A percentile compares a stretch with the other conserved stretches of the same genome.
Evolutionary conservation across 2,888 invertebrate species (phyloP).

Genomic region (Pycnomerus fuliginosus): DNA sequence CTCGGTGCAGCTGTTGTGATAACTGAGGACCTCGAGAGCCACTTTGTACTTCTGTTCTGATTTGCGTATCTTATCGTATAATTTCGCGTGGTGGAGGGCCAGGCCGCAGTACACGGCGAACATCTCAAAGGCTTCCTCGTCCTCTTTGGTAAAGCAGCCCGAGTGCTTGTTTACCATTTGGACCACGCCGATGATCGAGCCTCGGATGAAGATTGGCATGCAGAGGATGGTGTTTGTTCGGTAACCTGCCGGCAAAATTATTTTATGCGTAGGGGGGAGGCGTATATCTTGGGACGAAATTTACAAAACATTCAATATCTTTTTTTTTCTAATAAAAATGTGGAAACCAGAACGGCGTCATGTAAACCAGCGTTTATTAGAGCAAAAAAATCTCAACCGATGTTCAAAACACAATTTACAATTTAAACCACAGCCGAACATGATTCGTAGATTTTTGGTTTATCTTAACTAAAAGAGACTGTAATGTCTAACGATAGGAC

Average conservation of each 20-base stretch:
- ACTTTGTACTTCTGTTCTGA: constrained; percentile 83
- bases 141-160: constrained; percentile 62
- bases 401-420: too few species aligned
- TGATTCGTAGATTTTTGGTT: too few species aligned
- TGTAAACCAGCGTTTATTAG: too few species aligned
- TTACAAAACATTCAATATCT: too few species aligned
- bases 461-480: too few species aligned
- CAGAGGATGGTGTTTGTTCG: constrained; percentile 76
- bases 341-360: too few species aligned
- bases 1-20: constrained; percentile 77
- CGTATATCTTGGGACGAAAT: too few species aligned
- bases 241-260: constrained; percentile 53
- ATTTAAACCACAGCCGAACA: too few species aligned
- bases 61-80: constrained; percentile 78
- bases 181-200: constrained; percentile 78
- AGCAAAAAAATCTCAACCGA: too few species aligned
- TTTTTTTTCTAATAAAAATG: too few species aligned
- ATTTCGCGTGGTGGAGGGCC: constrained; percentile 80
- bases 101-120: constrained; percentile 85
- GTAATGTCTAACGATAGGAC: too few species aligned
- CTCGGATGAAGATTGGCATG: constrained; percentile 83
- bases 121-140: constrained; percentile 79
- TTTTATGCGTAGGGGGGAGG: too few species aligned
- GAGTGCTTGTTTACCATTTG: constrained; percentile 78
- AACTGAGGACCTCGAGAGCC: constrained; percentile 79